phyloP scores from a whole-genome alignment of 2,888 invertebrate genomes.

The Ischnura elegans region DNA sequence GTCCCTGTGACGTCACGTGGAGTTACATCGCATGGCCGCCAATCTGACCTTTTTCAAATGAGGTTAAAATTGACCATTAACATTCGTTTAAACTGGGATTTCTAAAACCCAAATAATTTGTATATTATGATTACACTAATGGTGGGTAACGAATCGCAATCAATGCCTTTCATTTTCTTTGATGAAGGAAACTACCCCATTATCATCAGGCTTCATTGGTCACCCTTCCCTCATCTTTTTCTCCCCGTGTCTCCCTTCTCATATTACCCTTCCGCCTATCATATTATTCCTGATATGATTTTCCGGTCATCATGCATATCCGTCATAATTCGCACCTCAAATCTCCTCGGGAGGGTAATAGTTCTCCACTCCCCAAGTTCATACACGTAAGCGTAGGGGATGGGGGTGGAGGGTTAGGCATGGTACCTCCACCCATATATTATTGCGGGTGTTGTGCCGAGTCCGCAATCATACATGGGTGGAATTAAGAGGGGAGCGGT shows the following conservation, averaged over 20 bases:
- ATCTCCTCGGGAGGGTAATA: background rate
- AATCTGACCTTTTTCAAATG: too few relatives aligned
- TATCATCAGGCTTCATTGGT: too few relatives aligned
- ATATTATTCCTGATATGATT: constrained; percentile 3
- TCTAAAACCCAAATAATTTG: too few relatives aligned
- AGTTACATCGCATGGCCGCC: too few relatives aligned
- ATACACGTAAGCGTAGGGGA: background rate
- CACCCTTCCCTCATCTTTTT: background rate
- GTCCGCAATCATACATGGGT: background rate
- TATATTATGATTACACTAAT: too few relatives aligned
- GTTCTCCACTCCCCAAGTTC: background rate
- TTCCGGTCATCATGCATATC: constrained; percentile 17
- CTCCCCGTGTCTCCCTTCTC: background rate
- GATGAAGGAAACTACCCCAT: too few relatives aligned
- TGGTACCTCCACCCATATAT: background rate
- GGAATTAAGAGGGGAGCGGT: background rate
- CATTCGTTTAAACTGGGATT: too few relatives aligned
- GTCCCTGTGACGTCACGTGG: too few relatives aligned
- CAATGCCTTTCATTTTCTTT: too few relatives aligned
- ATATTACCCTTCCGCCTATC: background rate
- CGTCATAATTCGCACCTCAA: background rate
- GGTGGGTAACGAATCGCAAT: too few relatives aligned
- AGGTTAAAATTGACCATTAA: too few relatives aligned
- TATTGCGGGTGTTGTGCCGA: background rate
- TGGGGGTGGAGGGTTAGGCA: too few relatives aligned